Evolutionary conservation across 2,797 vertebrate species (phyloP).

Genomic region (Choloepus didactylus): DNA sequence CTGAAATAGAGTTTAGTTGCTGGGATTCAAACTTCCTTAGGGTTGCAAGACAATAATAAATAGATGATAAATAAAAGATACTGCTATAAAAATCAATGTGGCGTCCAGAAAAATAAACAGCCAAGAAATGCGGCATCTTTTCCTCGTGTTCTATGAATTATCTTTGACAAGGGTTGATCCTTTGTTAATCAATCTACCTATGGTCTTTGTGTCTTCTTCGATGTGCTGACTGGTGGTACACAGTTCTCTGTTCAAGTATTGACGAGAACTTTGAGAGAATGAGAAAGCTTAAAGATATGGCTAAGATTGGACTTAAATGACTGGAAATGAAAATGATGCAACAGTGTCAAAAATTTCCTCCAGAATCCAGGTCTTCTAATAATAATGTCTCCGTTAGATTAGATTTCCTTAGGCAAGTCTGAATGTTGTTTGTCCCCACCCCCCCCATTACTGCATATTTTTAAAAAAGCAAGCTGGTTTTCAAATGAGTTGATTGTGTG

Average conservation of each 20-base stretch:
- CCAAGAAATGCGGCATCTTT: conserved; percentile 14
- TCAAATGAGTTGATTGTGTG: not conserved
- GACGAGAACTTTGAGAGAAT: not conserved
- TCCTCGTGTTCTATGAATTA: conserved; percentile 44
- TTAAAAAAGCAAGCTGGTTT: not conserved
- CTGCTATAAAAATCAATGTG: conserved; percentile 67
- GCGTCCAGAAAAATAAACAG: conserved; percentile 66
- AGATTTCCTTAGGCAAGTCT: not conserved
- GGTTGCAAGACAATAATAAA: conserved; percentile 59
- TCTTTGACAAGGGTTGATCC: not conserved
- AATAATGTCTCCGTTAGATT: not conserved
- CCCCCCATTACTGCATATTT: not conserved
- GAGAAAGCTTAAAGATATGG: not conserved
- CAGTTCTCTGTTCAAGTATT: not conserved
- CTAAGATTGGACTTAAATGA: conserved; percentile 2
- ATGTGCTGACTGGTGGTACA: not conserved
- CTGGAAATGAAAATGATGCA: not conserved
- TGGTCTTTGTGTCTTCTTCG: conserved; percentile 43
- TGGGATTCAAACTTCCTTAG: conserved; percentile 40
- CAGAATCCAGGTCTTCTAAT: not conserved
- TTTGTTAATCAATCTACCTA: not conserved
- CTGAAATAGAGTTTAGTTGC: not conserved
- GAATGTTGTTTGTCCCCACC: not conserved
- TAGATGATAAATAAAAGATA: conserved; percentile 77
- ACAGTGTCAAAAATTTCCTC: not conserved